Evolutionary conservation across 2,113 vertebrate genomes (phyloP), one percentile per base, ranked within the genome.

Genomic region (Seriola dumerili): DNA sequence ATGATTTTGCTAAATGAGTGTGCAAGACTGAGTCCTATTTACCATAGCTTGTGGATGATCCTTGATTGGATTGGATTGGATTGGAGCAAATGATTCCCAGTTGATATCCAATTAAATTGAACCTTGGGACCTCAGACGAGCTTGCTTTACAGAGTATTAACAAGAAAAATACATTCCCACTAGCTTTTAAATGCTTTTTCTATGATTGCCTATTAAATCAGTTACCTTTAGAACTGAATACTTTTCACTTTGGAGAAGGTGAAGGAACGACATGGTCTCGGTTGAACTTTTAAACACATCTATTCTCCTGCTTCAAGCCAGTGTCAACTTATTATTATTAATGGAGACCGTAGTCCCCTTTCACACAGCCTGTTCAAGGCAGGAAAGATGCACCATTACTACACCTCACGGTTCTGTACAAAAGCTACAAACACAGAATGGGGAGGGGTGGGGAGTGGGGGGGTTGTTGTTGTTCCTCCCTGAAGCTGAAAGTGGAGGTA

Each of bases 81-180:
- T 42, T 21, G 6, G 3, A 66, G 4, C 19, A 44, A 21, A 11
- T 34, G 2, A 9, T 17, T 63, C 12, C 17, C 17, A 5, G n/a
- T 23, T 57, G 44, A 50, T 38, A 9, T 52, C 48, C 42, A 70
- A 65, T 73, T 61, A 71, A 65, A 58, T 1, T n/a, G n/a, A 71
- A 48, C 14, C 7, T 23, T 34, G 46, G 19, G 17, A 67, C 71
- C 38, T 32, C 0, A 36, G 36, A 36, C 29, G 17, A 19, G 4
- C 58, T 38, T 52, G 2, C 5, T 67, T 63, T 67, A 70, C 48
- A 64, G 12, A 25, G 13, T 25, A 10, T 61, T 40, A 70, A 64
- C 23, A 64, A 58, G 61, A 61, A 64, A 29, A 59, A 64, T 13
- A 19, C 16, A 67, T 29, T 55, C 19, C 32, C 38, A 70, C 4